Evolutionary conservation across 2,888 invertebrate genomes (phyloP).

Genomic region (Glaucopsyche alexis): DNA sequence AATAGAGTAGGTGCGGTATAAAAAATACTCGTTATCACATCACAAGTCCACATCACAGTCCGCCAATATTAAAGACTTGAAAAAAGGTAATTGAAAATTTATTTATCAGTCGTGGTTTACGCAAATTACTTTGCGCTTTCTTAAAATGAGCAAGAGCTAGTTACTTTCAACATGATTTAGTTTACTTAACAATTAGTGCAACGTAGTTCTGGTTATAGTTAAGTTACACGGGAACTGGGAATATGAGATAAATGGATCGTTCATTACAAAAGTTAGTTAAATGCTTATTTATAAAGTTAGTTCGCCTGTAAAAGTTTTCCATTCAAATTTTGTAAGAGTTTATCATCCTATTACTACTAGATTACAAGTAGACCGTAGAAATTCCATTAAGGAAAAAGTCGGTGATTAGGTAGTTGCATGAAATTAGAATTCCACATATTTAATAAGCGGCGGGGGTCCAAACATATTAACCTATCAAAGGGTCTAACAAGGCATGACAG

Average conservation of each 20-base stretch:
- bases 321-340: too few species aligned
- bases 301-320: background rate
- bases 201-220: background rate
- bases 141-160: background rate
- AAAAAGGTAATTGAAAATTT: slow-evolving; percentile 1
- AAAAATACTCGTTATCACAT: background rate
- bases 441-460: slow-evolving; percentile 17
- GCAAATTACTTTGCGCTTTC: background rate
- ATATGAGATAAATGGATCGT: background rate
- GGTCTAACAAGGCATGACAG: slow-evolving; percentile 25
- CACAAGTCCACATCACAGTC: background rate
- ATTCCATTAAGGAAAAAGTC: background rate
- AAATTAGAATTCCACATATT: slow-evolving; percentile 21
- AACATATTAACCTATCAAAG: slow-evolving; percentile 27
- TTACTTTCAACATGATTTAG: background rate
- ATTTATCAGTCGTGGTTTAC: background rate
- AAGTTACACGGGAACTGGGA: background rate
- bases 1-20: background rate
- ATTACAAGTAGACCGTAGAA: too few species aligned
- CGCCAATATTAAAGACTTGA: background rate
- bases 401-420: slow-evolving; percentile 13
- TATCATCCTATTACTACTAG: too few species aligned
- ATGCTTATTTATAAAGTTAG: background rate
- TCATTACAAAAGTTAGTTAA: background rate
- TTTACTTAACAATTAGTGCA: slow-evolving; percentile 7